Evolutionary conservation across 2,888 invertebrate genomes (phyloP).

Genomic region (Dimorphilus gyrociliatus): DNA sequence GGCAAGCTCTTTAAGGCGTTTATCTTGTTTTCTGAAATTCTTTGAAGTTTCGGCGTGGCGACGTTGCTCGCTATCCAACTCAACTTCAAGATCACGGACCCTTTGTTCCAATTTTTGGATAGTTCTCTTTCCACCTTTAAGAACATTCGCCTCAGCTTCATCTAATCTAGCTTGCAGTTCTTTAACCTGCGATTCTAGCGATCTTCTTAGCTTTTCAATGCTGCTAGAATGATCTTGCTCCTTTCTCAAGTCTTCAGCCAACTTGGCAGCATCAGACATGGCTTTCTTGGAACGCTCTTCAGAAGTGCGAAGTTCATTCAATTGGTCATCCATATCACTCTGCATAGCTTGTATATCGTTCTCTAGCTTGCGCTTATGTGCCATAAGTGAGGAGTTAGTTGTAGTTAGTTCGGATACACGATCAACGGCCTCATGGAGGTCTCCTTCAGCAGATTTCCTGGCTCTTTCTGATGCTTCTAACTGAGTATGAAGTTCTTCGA

Average conservation of each 20-base stretch:
- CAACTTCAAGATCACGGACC: constrained; percentile 43
- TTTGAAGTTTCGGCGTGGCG: constrained; percentile 95
- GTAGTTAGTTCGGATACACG: constrained; percentile 88
- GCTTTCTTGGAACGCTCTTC: constrained; percentile 52
- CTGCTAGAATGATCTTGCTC: constrained; percentile 97
- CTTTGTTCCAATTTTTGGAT: constrained; percentile 89
- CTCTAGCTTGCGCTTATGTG: constrained; percentile 97
- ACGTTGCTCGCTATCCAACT: constrained; percentile 91
- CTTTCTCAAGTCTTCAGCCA: constrained; percentile 92
- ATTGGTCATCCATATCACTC: no score
- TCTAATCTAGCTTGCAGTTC: constrained; percentile 78
- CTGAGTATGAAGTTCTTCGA: constrained; percentile 88
- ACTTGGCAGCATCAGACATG: constrained; percentile 66
- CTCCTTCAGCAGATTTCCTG: constrained; percentile 92
- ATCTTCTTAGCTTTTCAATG: constrained; percentile 94
- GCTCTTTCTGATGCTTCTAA: constrained; percentile 84
- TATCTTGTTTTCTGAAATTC: constrained; percentile 99
- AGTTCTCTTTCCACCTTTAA: constrained; percentile 96
- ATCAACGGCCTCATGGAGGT: constrained; percentile 90
- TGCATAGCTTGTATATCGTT: constrained; percentile 91
- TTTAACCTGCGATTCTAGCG: constrained; percentile 91
- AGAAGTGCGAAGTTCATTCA: constrained; percentile 88
- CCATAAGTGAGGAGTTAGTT: constrained; percentile 78
- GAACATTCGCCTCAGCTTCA: constrained; percentile 87
- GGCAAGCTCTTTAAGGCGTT: constrained; percentile 93